These are phyloP conservation scores for Muntiacus reevesi DNA, from an alignment of 2,113 vertebrate genomes.

Conservation along the genomic window DNA sequence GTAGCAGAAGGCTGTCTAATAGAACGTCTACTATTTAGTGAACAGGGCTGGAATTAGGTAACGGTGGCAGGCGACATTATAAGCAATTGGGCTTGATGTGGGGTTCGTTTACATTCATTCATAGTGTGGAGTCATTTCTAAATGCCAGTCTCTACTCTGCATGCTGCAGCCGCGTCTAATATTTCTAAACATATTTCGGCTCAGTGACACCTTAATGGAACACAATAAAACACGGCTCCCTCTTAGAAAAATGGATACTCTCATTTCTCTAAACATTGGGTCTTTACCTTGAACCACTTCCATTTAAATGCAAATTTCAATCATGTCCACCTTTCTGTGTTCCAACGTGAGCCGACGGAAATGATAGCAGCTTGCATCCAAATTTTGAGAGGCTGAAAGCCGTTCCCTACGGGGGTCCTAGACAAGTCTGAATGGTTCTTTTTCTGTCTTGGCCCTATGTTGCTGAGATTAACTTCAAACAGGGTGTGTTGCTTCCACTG, in stretches of 20 bases:
- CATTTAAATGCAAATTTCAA: slow-evolving; percentile 89
- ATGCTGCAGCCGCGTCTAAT: slow-evolving; percentile 76
- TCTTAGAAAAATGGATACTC: slow-evolving; percentile 86
- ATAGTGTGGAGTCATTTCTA: slow-evolving; percentile 76
- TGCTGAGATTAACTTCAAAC: neutral
- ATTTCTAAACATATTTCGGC: slow-evolving; percentile 85
- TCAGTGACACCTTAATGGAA: slow-evolving; percentile 84
- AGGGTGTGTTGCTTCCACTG: neutral
- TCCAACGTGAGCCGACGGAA: slow-evolving; percentile 62
- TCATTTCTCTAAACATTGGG: slow-evolving; percentile 85
- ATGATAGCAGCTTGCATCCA: slow-evolving; percentile 77
- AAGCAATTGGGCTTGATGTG: slow-evolving; percentile 73
- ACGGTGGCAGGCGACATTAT: slow-evolving; percentile 70
- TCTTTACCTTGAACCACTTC: slow-evolving; percentile 85
- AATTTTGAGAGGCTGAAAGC: slow-evolving; percentile 68
- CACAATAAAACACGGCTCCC: slow-evolving; percentile 81
- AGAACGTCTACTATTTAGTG: slow-evolving; percentile 70
- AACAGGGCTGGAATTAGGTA: slow-evolving; percentile 68
- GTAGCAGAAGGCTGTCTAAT: slow-evolving; percentile 67
- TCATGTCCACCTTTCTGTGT: slow-evolving; percentile 82
- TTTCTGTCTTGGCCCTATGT: neutral
- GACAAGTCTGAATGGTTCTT: slow-evolving; percentile 23
- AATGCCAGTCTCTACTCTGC: slow-evolving; percentile 74
- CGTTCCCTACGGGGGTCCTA: slow-evolving; percentile 61
- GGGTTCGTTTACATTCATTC: slow-evolving; percentile 68